Evolutionary conservation across 2,797 vertebrate genomes (phyloP).

Genomic region (Gallinago nigripennis): DNA sequence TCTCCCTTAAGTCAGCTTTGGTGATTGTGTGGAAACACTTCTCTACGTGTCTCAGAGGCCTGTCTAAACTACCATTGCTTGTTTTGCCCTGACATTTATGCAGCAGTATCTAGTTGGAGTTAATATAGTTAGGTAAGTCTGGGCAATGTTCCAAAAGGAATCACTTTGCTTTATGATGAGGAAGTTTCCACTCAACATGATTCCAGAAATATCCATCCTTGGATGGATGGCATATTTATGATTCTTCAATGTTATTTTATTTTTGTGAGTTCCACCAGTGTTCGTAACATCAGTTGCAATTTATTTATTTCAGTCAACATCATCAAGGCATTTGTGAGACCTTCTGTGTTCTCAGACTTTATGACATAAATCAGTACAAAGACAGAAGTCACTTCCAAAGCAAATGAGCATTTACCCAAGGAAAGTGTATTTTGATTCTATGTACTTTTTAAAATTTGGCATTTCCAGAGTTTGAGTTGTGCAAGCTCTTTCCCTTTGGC

Average conservation of each 20-base stretch:
- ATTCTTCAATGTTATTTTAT: neutral
- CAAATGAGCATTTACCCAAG: neutral
- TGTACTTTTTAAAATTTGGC: neutral
- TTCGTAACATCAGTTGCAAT: neutral
- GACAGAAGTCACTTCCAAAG: neutral
- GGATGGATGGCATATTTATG: neutral
- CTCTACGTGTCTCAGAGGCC: neutral
- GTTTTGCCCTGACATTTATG: neutral
- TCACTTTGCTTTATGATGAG: neutral
- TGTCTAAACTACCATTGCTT: neutral
- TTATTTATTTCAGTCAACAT: neutral
- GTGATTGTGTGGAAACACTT: neutral
- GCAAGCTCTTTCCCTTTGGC: neutral
- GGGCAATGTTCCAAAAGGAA: neutral
- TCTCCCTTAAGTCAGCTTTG: neutral
- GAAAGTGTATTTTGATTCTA: neutral
- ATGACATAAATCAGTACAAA: neutral
- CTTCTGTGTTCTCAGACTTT: neutral
- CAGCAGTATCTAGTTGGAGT: neutral
- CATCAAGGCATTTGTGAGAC: neutral
- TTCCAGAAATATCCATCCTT: conserved; percentile 2
- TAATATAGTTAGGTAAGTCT: neutral
- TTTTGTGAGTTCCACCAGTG: neutral
- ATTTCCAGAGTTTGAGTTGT: neutral
- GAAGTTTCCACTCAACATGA: neutral